Conservation (phyloP, 2,113 vertebrate species). For the Nesogale talazaci region DNA sequence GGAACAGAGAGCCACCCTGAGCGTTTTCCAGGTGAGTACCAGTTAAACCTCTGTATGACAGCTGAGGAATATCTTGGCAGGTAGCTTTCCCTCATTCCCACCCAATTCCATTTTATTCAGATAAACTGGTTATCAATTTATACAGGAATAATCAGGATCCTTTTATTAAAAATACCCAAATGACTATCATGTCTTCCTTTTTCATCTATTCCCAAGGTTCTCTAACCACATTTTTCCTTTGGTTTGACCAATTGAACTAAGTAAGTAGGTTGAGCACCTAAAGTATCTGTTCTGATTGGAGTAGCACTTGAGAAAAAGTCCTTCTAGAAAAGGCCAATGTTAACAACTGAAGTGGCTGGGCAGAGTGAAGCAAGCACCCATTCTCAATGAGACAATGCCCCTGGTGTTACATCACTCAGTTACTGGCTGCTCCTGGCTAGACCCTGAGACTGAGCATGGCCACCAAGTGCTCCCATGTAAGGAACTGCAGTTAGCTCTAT, state of each 20-base stretch:
- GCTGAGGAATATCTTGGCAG: not conserved
- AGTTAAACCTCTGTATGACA: not conserved
- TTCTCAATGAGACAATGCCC: not conserved
- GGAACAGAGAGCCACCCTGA: not conserved
- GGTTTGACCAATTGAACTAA: slow-evolving; percentile 74
- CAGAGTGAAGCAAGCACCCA: not conserved
- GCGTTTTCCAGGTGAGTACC: not conserved
- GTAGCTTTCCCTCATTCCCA: not conserved
- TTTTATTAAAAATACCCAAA: not conserved
- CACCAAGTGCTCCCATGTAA: not conserved
- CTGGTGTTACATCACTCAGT: not conserved
- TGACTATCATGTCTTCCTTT: slow-evolving; percentile 23
- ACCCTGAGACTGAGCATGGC: not conserved
- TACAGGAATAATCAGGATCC: slow-evolving; percentile 4
- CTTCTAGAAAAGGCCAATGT: too few relatives aligned
- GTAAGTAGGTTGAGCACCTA: slow-evolving; percentile 57
- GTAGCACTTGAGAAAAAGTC: slow-evolving; percentile 79
- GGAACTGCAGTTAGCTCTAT: not conserved
- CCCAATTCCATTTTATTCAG: not conserved
- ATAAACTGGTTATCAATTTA: not conserved
- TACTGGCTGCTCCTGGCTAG: not conserved
- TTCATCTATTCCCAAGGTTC: slow-evolving; percentile 43
- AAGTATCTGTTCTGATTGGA: slow-evolving; percentile 59
- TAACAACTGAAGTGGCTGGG: not conserved
- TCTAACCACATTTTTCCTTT: slow-evolving; percentile 70